phyloP scores from a whole-genome alignment of 2,888 invertebrate genomes.

The Aricia artaxerxes region DNA sequence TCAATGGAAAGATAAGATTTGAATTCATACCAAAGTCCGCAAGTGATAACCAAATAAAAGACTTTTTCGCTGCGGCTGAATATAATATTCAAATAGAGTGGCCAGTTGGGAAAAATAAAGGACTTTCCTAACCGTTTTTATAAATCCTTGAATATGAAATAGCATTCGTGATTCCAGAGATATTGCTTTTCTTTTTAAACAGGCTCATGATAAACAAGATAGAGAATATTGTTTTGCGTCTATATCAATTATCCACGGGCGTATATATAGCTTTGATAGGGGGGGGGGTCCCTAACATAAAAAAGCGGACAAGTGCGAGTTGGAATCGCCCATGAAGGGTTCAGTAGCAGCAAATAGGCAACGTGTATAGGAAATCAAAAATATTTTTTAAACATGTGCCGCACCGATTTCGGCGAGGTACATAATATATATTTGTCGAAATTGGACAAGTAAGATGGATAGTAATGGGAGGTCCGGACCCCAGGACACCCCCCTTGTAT shows the following conservation, averaged over 20 bases:
- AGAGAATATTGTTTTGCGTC: not conserved
- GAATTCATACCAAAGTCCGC: not conserved
- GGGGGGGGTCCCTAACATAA: too few species aligned
- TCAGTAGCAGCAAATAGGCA: too few species aligned
- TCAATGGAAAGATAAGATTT: conserved; percentile 21
- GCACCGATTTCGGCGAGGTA: too few species aligned
- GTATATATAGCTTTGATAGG: too few species aligned
- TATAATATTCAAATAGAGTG: conserved; percentile 17
- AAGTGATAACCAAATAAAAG: conserved; percentile 12
- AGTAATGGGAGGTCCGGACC: too few species aligned
- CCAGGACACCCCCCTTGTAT: too few species aligned
- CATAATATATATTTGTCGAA: too few species aligned
- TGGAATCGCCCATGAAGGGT: too few species aligned
- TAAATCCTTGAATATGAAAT: conserved; percentile 12
- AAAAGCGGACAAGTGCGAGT: too few species aligned
- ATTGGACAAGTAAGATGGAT: too few species aligned
- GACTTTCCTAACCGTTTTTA: not conserved
- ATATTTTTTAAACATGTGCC: too few species aligned
- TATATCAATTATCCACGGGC: not conserved
- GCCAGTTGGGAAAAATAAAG: not conserved
- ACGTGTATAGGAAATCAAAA: too few species aligned
- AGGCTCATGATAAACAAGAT: not conserved
- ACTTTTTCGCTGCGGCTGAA: conserved; percentile 5
- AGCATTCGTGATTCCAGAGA: not conserved
- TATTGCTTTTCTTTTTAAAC: not conserved